These are phyloP conservation scores for Dicyrtoma fusca DNA, from an alignment of 2,888 invertebrate species.

Conservation along the genomic window DNA sequence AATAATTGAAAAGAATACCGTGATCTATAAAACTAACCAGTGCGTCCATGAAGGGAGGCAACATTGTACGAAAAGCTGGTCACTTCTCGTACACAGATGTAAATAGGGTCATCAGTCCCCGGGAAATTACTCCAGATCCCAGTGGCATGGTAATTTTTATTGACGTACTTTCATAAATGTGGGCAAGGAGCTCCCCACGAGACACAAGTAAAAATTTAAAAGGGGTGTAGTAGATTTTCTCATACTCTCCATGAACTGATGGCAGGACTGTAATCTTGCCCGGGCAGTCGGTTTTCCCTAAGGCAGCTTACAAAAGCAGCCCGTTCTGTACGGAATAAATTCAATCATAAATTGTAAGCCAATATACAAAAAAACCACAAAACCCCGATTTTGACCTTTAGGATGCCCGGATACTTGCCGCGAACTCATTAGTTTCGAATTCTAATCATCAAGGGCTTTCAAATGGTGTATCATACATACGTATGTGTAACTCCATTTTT, in stretches of 20 bases:
- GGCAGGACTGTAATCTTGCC: constrained; percentile 3
- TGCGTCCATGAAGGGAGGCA: constrained; percentile 24
- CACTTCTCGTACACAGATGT: constrained; percentile 6
- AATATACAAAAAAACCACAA: no score
- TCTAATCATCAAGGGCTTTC: no score
- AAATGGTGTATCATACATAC: no score
- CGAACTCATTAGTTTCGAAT: no score
- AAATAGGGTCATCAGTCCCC: constrained; percentile 19
- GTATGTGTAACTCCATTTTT: no score
- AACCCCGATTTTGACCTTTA: no score
- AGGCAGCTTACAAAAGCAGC: constrained; percentile 14
- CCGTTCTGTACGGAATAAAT: constrained; percentile 17
- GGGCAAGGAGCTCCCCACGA: constrained; percentile 19
- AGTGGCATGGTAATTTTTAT: constrained; percentile 24
- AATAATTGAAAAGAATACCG: no score
- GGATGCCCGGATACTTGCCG: no score
- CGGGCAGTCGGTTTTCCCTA: constrained; percentile 7
- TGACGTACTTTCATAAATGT: neutral
- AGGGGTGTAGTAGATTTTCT: constrained; percentile 12
- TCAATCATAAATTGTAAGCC: no score
- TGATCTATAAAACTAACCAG: no score
- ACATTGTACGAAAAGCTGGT: constrained; percentile 29
- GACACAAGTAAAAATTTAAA: constrained; percentile 15
- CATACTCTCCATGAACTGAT: constrained; percentile 6
- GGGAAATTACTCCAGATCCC: constrained; percentile 32